Conservation (phyloP, 2,888 invertebrate species). For the Scrobipalpa costella region DNA sequence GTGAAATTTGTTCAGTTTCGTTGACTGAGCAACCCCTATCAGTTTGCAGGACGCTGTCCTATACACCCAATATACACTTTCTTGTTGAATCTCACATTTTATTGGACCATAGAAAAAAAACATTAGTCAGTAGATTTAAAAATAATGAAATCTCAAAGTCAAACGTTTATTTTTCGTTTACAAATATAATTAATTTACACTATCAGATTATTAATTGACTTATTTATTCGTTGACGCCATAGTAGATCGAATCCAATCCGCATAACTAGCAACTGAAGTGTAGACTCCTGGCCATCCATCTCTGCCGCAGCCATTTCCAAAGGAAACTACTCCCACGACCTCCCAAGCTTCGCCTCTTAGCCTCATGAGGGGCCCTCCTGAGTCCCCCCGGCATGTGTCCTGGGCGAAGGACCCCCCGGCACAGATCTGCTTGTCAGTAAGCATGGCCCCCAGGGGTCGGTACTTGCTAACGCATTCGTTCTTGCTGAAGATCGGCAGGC, state of each 20-base stretch:
- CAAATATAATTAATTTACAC: no score
- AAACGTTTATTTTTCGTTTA: no score
- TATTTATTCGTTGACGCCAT: conserved; percentile 50
- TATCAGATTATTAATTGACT: no score
- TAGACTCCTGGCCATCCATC: conserved; percentile 86
- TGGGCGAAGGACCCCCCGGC: conserved; percentile 85
- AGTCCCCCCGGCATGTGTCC: conserved; percentile 89
- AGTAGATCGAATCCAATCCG: conserved; percentile 81
- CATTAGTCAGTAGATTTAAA: no score
- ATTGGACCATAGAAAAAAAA: no score
- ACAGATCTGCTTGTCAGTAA: conserved; percentile 83
- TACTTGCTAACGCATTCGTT: conserved; percentile 78
- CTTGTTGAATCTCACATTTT: no score
- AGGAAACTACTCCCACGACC: conserved; percentile 84
- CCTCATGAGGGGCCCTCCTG: conserved; percentile 88
- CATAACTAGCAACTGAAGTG: conserved; percentile 82
- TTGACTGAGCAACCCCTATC: no score
- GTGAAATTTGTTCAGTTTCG: no score
- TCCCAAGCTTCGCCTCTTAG: conserved; percentile 77
- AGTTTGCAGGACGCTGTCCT: no score
- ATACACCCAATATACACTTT: no score
- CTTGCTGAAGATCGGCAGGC: conserved; percentile 79
- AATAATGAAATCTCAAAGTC: no score
- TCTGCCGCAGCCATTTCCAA: conserved; percentile 84
- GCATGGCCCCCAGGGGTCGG: conserved; percentile 63